Base-by-base conservation (phyloP, 2,888 invertebrate species). In the Lordiphosa andalusiaca region DNA sequence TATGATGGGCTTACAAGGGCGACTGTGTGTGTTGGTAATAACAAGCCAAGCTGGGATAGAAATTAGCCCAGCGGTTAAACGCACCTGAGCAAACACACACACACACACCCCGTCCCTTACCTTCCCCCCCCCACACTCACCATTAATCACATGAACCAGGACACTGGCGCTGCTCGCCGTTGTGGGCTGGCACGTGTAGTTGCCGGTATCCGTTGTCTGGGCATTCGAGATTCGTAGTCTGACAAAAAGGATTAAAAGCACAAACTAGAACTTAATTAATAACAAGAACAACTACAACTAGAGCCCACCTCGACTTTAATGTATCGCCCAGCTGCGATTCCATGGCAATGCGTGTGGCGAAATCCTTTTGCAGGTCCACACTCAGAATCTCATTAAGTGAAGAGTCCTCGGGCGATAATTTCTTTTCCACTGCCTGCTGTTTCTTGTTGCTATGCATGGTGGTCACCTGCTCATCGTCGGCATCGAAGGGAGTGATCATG, bases 181-280 rank as follows among this genome's bases (percentile, higher is more conserved):
- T 36, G 96, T 96, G 9, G 96, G 96, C 63, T 94, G 94, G 89
- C 96, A 96, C 87, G 95, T 95, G 90, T 96, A 96, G 91, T 96
- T 96, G 58, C 96, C 96, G 54, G 95, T 95, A 90, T 96, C 96
- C 44, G 93, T 91, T 48, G 93, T 92, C 83, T 93, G 92, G 48
- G 94, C 93, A 88, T 93, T 93, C 74, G 93, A 92, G 81, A 95
- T 95, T 71, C 92, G 93, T 85, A 95, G 91, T 83, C 93, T 91
- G 64, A 25, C n/a, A 23, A 16, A 61, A 44, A 60, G 42, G 41
- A 52, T 41, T 40, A 51, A 33, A n/a, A 21, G 19, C 37, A 38
- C 35, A 48, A 25, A 51, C 23, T 46, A 30, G 55, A 52, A 50
- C 52, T 58, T 52, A 63, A 66, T 63, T 65, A 63, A 12, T 39